Evolutionary conservation across 2,797 vertebrate genomes (phyloP).

Genomic region (Champsocephalus gunnari): DNA sequence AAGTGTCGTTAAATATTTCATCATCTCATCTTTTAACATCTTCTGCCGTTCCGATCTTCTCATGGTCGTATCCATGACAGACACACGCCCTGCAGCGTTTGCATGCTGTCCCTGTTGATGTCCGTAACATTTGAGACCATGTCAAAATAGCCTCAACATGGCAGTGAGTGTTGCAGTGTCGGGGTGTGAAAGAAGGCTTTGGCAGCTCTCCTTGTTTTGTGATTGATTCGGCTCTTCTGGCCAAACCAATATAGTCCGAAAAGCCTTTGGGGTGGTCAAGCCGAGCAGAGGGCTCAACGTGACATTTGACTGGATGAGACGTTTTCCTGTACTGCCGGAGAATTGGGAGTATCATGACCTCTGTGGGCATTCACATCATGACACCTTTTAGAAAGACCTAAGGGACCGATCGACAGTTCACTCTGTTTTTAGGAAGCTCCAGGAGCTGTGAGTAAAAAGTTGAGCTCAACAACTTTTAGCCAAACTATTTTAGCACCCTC

Average conservation of each 20-base stretch:
- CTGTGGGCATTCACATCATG: conserved; percentile 45
- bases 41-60: conserved; percentile 25
- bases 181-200: conserved; percentile 71
- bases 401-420: conserved; percentile 57
- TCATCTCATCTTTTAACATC: conserved; percentile 9
- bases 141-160: conserved; percentile 67
- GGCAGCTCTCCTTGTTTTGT: conserved; percentile 65
- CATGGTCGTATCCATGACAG: conserved; percentile 40
- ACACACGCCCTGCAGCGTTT: conserved; percentile 45
- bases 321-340: conserved; percentile 52
- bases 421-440: conserved; percentile 33
- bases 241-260: conserved; percentile 71
- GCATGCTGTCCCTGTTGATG: conserved; percentile 53
- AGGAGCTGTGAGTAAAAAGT: conserved; percentile 26
- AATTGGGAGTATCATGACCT: conserved; percentile 64
- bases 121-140: conserved; percentile 69
- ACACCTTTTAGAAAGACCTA: conserved; percentile 26
- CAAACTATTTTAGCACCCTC: conserved; percentile 4
- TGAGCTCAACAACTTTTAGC: conserved; percentile 3
- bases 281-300: conserved; percentile 51
- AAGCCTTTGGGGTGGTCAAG: conserved; percentile 73
- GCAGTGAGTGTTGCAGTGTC: conserved; percentile 54
- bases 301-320: conserved; percentile 71
- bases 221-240: conserved; percentile 78
- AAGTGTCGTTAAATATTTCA: conserved; percentile 36